Evolutionary conservation across 2,113 vertebrate species (phyloP), one percentile per base, ranked within the genome.

Genomic region (Chaenocephalus aceratus): DNA sequence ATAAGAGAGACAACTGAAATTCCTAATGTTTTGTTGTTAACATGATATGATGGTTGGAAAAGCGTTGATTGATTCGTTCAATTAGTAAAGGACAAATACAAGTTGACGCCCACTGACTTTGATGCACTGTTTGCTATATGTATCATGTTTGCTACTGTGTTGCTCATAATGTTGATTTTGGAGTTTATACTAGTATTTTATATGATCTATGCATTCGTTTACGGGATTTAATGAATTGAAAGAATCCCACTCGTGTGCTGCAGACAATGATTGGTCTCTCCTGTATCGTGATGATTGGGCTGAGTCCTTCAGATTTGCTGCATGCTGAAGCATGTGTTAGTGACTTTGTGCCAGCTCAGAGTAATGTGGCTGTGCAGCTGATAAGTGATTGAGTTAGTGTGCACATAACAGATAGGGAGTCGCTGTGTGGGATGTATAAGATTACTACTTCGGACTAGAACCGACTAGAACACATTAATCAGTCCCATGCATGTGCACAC

Each of bases 311-410:
- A 59, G n/a, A 44, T 68, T 13, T 56, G 75, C 58, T 48, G 75
- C 79, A 61, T 30, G 61, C 44, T 61, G 53, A 54, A 75, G 26
- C 60, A 46, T 79, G 69, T 76, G 51, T 54, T 68, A 30, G 74
- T 77, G 71, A 79, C 75, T 73, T 18, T 41, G 64, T 73, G 66
- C 69, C 64, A 78, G 51, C 76, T 74, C 65, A 80, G 64, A 66
- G 48, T 26, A 34, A 64, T 83, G 63, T 59, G 52, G 4, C 61
- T 52, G 23, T 80, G 80, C 65, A 70, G 21, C 62, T 54, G 3
- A 62, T 21, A 16, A 46, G 48, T 73, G 16, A 79, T 49, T 44
- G n/a, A 26, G 46, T 78, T 57, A 26, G 68, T 61, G 48, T 77
- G 44, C 12, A 30, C 61, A 53, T 36, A 54, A 21, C 12, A 45